Conservation (phyloP, 2,888 invertebrate genomes). For the Alentia gelatinosa region DNA sequence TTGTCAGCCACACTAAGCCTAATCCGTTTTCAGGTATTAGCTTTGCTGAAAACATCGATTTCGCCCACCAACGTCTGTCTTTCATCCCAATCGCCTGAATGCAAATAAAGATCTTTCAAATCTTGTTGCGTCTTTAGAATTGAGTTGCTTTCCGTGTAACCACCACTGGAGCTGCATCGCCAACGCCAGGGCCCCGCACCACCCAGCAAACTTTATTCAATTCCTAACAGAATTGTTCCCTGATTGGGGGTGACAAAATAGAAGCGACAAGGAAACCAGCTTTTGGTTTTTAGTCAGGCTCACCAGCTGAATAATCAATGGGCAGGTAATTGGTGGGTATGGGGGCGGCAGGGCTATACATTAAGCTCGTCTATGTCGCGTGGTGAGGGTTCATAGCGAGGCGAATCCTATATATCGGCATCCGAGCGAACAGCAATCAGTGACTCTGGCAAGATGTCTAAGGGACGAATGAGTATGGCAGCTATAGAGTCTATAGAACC, state of each 20-base stretch:
- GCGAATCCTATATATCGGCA: no score
- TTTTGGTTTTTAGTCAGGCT: slow-evolving; percentile 25
- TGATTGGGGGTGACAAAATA: slow-evolving; percentile 33
- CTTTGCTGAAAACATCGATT: slow-evolving; percentile 42
- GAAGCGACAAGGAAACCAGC: slow-evolving; percentile 42
- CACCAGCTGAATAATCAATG: slow-evolving; percentile 40
- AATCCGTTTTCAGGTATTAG: slow-evolving; percentile 45
- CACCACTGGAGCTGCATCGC: not conserved
- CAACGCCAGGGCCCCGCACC: not conserved
- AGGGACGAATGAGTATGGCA: no score
- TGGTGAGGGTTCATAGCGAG: no score
- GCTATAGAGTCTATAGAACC: no score
- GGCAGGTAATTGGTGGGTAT: not conserved
- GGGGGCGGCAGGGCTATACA: not conserved
- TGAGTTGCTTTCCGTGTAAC: slow-evolving; percentile 25
- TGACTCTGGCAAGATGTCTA: no score
- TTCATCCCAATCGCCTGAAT: slow-evolving; percentile 40
- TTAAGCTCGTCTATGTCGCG: no score
- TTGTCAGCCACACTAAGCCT: not conserved
- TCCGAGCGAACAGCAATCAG: no score
- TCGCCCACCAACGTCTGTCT: slow-evolving; percentile 13
- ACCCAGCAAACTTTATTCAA: slow-evolving; percentile 28
- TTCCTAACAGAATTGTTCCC: slow-evolving; percentile 38
- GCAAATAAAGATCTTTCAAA: slow-evolving; percentile 45
- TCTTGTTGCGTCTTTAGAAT: slow-evolving; percentile 40